phyloP scores from a whole-genome alignment of 2,113 vertebrate genomes.

The Emberiza fucata region DNA sequence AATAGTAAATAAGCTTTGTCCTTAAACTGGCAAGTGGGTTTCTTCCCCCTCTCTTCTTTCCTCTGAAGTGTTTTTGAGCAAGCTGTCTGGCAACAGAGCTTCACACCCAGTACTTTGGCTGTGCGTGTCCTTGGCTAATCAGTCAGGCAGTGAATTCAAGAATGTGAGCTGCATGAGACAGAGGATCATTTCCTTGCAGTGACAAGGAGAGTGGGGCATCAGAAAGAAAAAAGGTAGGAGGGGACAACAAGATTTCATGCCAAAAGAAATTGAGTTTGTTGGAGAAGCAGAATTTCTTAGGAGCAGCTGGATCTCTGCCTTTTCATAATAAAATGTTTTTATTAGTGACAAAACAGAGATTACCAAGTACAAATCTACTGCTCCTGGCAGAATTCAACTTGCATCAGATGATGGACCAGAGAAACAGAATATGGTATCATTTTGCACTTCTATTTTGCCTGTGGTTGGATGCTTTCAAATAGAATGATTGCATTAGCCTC shows the following conservation, averaged over 20 bases:
- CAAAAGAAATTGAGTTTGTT: not conserved
- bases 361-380: not conserved
- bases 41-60: not conserved
- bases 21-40: constrained; percentile 56
- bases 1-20: constrained; percentile 72
- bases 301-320: not conserved
- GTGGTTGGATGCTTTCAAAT: not conserved
- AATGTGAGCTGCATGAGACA: not conserved
- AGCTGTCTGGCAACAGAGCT: constrained; percentile 15
- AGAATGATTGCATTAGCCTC: not conserved
- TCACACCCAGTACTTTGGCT: not conserved
- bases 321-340: not conserved
- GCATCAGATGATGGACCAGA: not conserved
- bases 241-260: not conserved
- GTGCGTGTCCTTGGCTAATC: constrained; percentile 7
- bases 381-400: constrained; percentile 8
- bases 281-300: not conserved
- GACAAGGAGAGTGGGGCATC: not conserved
- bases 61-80: constrained; percentile 38
- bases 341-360: constrained; percentile 9
- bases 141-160: constrained; percentile 27
- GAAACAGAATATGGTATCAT: not conserved
- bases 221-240: not conserved
- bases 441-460: not conserved
- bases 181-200: constrained; percentile 5